Base-by-base conservation (phyloP, 1,140 invertebrate species). In the Nephila pilipes region DNA sequence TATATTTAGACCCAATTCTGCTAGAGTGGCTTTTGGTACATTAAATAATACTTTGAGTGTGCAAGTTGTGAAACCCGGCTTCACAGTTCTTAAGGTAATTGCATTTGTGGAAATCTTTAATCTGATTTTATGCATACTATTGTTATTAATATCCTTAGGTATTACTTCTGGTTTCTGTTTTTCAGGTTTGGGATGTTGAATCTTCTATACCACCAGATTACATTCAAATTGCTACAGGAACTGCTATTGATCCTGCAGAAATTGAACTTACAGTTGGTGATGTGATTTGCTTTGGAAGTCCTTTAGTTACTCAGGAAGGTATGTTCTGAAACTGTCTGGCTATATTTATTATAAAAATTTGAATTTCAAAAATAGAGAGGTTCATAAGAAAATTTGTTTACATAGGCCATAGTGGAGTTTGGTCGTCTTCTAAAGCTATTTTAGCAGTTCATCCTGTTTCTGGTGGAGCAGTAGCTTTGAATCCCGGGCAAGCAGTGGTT, bases 1-100 rank as follows among this genome's bases (percentile, higher is more conserved):
- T 18, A 85, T 87, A 54, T 83, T 60, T 58, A 93, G 92, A 54
- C 69, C 54, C 36, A 89, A 93, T 36, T 89, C 85, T 32, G 92
- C 87, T 46, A 46, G 92, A 85, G 79, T 93, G 32, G 89, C 92
- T 46, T 93, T 81, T 65, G 87, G 85, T 65, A 18, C 87, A 14
- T 94, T 95, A 38, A 96, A 96, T 94, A 95, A 95, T 85, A 95
- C 96, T 10, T 91, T 96, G 20, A 85, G 95, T 29, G 94, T 95
- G 12, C 95, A 95, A 83, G 95, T 96, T 46, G 94, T 95, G 16
- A 95, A 96, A 92, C 92, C 94, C 8, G 96, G 96, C 12, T 95
- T 95, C 54, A 96, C 96, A 32, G 95, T 96, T 85, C 94, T 96
- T 2, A 95, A 95, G 95, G 95, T 95, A 83, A 89, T 75, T 60